A percentile compares a stretch with the other conserved stretches of the same genome.
Evolutionary conservation across 2,888 invertebrate species (phyloP).

Genomic region (Liodrosophila aerea): DNA sequence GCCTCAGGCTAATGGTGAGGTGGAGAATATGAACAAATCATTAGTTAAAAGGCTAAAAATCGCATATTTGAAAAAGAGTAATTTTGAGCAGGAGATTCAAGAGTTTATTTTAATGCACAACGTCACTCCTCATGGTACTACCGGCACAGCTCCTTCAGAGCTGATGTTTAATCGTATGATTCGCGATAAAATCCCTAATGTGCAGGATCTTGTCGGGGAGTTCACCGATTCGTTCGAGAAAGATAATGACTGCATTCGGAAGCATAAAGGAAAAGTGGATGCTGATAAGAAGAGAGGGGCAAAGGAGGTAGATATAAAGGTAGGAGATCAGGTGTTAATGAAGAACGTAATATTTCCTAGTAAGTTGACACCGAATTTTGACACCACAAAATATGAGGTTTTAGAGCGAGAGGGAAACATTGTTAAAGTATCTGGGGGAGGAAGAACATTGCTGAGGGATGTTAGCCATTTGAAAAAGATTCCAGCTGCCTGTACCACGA

Average conservation of each 20-base stretch:
- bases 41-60: conserved; percentile 1
- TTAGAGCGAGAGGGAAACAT: not conserved
- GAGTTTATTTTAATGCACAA: conserved; percentile 7
- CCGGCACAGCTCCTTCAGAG: not conserved
- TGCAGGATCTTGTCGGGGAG: not conserved
- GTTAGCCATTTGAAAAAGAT: conserved; percentile 5
- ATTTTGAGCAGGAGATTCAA: not conserved
- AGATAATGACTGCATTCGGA: not conserved
- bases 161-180: conserved; percentile 1
- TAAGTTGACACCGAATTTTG: conserved; percentile 3
- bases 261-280: not conserved
- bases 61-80: not conserved
- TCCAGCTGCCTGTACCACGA: not conserved
- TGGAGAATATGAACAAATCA: conserved; percentile 1
- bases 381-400: not conserved
- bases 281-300: conserved; percentile 3
- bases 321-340: conserved; percentile 2
- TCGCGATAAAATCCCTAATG: not conserved
- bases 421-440: conserved; percentile 20
- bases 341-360: conserved; percentile 5
- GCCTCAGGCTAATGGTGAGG: conserved; percentile 7
- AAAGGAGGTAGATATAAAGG: not conserved
- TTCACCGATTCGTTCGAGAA: not conserved
- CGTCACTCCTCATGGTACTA: not conserved
- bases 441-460: conserved; percentile 4